Base-by-base conservation (phyloP, 2,888 invertebrate genomes). In the Apocheima hispidaria region DNA sequence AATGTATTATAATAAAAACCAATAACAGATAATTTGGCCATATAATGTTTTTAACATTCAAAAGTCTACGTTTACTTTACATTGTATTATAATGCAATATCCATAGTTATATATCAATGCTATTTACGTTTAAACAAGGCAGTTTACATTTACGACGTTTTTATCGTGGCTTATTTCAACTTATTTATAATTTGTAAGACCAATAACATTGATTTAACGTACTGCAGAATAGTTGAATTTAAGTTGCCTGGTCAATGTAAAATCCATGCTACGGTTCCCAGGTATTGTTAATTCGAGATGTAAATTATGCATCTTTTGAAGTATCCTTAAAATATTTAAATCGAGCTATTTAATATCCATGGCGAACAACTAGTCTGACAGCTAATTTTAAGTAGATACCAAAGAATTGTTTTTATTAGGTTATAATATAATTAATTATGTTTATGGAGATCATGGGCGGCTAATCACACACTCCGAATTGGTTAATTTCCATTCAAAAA, bases 21-120 rank as follows among this genome's bases (percentile, higher is more conserved):
- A 26, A 49, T 49, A 54, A 54, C 36, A 50, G 14, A 14, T 43
- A 54, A 16, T 60, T 54, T 54, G 53, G 53, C 60, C 49, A 43
- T 50, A 36, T 26, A 14, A 2, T 18, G 30, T 41, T 51, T 44
- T 44, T 50, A 36, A 23, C 36, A 36, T 49, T 38, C 30, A 28
- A 30, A 35, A 35, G 41, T 12, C 14, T 12, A 20, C 6, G 6
- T 53, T 52, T 16, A 30, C 28, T 48, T 49, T 23, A 18, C 20
- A 14, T 51, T 40, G 51, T 28, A 51, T 12, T 51, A 33, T 49
- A 33, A 48, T 49, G 16, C 21, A 7, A 21, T 41, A 38, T 28
- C 33, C 9, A 20, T 48, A 20, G 1, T 35, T 46, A 28, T 55
- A 56, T 56, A 40, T 21, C 40, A 40, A 16, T 40, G 33, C 43